Evolutionary conservation across 2,888 invertebrate species (phyloP), one percentile per base, ranked within the genome.

Genomic region (Hecatera dysodea): DNA sequence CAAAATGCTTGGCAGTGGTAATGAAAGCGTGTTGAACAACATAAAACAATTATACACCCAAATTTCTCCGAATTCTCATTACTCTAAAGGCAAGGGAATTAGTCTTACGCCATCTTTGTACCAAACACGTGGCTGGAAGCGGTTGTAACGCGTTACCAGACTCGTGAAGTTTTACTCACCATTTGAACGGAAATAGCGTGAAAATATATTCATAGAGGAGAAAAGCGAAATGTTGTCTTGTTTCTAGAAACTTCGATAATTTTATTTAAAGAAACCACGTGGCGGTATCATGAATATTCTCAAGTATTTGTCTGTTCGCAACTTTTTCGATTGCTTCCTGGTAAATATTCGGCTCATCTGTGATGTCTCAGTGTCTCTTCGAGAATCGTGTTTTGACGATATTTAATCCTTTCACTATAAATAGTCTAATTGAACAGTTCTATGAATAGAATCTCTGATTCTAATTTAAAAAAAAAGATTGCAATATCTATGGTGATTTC

Each of bases 241-340:
- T 55, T 79, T 81, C 83, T 79, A 79, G 82, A 83, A 83, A 71
- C 50, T 83, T 81, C 83, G 59, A 56, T 57, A 59, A 61, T 72
- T 19, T 62, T 82, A 78, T 84, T 76, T 84, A 64, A 74, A 82
- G 75, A 78, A 78, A 80, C 65, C 80, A 80, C 75, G 75, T 78
- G 74, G 70, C 55, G 50, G 52, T 63, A 66, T 67, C 72, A 61
- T 69, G 62, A 61, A 70, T 70, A 33, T 66, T 75, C 22, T 52
- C 52, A 65, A 72, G 50, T 72, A 69, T 65, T 66, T 50, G 53
- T 62, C 80, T 70, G 63, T 80, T 62, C 64, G 56, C 57, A 66
- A 75, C 59, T 61, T 77, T 70, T 65, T 56, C 19, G 19, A 69
- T 70, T 53, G 69, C 75, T 84, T 83, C 80, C 82, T 80, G 62